Base-by-base conservation (phyloP, 2,113 vertebrate genomes). In the Cichladusa arquata region DNA sequence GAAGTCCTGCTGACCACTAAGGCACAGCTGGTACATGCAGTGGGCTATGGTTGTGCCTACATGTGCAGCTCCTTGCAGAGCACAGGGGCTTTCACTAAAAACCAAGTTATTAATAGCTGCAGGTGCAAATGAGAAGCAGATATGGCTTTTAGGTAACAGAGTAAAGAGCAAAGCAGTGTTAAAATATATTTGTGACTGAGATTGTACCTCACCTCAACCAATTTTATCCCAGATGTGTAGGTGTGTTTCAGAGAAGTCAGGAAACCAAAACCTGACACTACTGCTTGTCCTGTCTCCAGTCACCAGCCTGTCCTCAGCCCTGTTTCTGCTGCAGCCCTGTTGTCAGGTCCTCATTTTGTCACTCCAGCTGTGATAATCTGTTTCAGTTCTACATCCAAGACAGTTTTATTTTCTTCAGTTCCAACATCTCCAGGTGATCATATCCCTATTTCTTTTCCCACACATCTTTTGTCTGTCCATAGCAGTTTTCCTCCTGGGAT, bases 381-480 rank as follows among this genome's bases (percentile, higher is more conserved):
- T 54, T 91, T 80, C 54, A 51, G 9, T 76, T 80, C 45, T 44
- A 60, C 7, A 57, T 34, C 16, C 44, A 42, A 69, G 40, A 51
- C 3, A 58, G 20, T 18, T 44, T 38, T 36, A 47, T 60, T 82
- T 60, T 69, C 82, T 86, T 40, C 29, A 24, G 26, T 83, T 77
- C 76, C 57, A 44, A 1, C 57, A 77, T 4, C 31, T 77, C 40
- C n/a, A 44, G 14, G 26, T 64, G 5, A 65, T 5, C 8, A 64
- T 29, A 77, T 60, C 12, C 6, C 1, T 51, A 5, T 81, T 88
- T 77, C 6, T 6, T 61, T 45, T 80, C 33, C n/a, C 31, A 19
- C 11, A 36, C 1, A 0, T 50, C 18, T 62, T 66, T 66, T 4
- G 0, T 58, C 45, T 83, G 40, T 56, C 45, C 18, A 4, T 12